phyloP scores from a whole-genome alignment of 2,888 invertebrate genomes.

The Spisula solida region DNA sequence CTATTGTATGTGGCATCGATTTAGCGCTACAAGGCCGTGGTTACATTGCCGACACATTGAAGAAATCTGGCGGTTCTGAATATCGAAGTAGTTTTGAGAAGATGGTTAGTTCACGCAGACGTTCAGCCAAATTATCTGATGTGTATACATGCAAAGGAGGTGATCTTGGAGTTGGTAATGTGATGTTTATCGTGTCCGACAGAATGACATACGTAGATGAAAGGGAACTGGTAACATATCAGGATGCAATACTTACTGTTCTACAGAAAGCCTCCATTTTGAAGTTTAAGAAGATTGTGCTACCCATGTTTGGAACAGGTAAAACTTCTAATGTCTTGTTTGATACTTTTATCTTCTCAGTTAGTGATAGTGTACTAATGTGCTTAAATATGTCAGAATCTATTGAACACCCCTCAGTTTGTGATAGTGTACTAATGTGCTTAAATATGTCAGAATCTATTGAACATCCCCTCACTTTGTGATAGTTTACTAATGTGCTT shows the following conservation, averaged over 20 bases:
- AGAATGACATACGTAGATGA: conserved; percentile 27
- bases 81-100: conserved; percentile 20
- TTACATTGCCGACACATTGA: conserved; percentile 52
- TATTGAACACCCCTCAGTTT: too few relatives aligned
- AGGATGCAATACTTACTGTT: conserved; percentile 24
- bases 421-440: too few relatives aligned
- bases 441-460: too few relatives aligned
- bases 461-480: too few relatives aligned
- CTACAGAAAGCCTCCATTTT: conserved; percentile 41
- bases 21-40: conserved; percentile 31
- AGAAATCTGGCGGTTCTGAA: conserved; percentile 45
- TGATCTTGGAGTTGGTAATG: conserved; percentile 33
- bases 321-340: neutral
- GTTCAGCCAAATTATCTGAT: neutral
- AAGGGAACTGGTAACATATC: conserved; percentile 43
- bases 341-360: neutral
- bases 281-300: conserved; percentile 41
- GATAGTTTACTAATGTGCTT: too few relatives aligned
- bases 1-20: conserved; percentile 61
- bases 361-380: neutral
- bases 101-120: conserved; percentile 5
- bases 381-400: too few relatives aligned
- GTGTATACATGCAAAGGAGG: conserved; percentile 44
- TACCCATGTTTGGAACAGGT: conserved; percentile 67
- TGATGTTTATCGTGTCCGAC: conserved; percentile 47